Conservation (phyloP, 2,113 vertebrate genomes). For the Eleginops maclovinus region DNA sequence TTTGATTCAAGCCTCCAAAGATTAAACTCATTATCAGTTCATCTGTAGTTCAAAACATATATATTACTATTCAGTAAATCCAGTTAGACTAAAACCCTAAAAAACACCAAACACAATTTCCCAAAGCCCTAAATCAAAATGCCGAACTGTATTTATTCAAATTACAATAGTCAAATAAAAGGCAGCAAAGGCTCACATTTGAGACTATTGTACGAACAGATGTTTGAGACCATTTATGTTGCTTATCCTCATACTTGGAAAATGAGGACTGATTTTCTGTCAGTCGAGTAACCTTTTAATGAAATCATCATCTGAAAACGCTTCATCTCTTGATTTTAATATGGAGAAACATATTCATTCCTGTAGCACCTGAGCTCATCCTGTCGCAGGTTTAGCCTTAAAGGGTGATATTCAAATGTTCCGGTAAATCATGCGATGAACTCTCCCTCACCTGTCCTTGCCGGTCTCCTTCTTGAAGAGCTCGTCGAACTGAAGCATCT, state of each 20-base stretch:
- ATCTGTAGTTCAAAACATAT: too few species aligned
- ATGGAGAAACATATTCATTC: too few species aligned
- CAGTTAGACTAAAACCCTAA: too few species aligned
- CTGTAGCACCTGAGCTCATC: too few species aligned
- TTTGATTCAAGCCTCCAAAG: not conserved
- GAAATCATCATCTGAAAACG: not conserved
- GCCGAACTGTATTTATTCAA: too few species aligned
- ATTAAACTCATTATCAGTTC: not conserved
- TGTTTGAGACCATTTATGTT: not conserved
- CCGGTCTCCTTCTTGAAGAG: conserved; percentile 98
- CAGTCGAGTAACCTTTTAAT: not conserved
- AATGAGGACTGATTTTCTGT: not conserved
- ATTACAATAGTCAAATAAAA: not conserved
- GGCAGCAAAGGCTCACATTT: not conserved
- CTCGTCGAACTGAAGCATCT: conserved; percentile 97
- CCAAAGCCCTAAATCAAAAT: too few species aligned
- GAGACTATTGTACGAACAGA: not conserved
- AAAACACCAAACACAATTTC: too few species aligned
- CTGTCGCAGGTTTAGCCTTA: too few species aligned
- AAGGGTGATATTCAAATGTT: too few species aligned
- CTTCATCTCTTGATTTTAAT: not conserved
- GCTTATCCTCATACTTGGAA: not conserved
- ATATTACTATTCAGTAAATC: too few species aligned
- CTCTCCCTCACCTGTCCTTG: conserved; percentile 92
- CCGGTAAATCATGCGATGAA: too few species aligned